Evolutionary conservation across 2,113 vertebrate species (phyloP), one percentile per base, ranked within the genome.

Genomic region (Aspiorhynchus laticeps): DNA sequence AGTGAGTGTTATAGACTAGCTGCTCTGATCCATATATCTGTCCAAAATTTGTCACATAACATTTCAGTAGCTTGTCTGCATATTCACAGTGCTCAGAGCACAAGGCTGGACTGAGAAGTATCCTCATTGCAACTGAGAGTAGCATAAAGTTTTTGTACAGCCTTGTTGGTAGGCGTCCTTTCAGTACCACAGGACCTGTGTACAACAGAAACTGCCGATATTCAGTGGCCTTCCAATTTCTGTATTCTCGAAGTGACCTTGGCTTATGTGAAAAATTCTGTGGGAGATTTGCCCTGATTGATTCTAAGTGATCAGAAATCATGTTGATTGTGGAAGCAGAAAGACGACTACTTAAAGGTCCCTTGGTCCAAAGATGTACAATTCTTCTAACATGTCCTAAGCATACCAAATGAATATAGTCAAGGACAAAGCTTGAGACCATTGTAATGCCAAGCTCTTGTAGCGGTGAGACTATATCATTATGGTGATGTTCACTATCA

Each of bases 201-300:
- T n/a, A n/a, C n/a, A n/a, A n/a, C n/a, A n/a, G n/a, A n/a, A n/a
- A n/a, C n/a, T n/a, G n/a, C 83, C 82, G 28, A 33, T 56, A 38
- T 79, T 87, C 82, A 28, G 81, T 87, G 28, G 81, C 82, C 74
- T 87, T 87, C 87, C 75, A 88, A 41, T 38, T 38, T 38, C 36
- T 41, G 33, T 38, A 73, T 41, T 73, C 69, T 38, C 36, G 0
- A 38, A 73, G 69, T 38, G 69, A 38, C 36, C 69, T 73, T 19
- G 69, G 69, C 36, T 73, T 73, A 69, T 28, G 31, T 69, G 65
- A 33, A 69, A 69, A 36, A 69, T 33, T 38, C 36, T 73, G 19
- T 24, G 65, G 28, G 65, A 69, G 65, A 71, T 74, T 74, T 41
- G 21, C 31, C 19, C 67, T 71, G 31, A 71, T 71, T 31, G 31